Evolutionary conservation across 2,888 invertebrate species (phyloP).

Genomic region (Synanthedon tipuliformis): DNA sequence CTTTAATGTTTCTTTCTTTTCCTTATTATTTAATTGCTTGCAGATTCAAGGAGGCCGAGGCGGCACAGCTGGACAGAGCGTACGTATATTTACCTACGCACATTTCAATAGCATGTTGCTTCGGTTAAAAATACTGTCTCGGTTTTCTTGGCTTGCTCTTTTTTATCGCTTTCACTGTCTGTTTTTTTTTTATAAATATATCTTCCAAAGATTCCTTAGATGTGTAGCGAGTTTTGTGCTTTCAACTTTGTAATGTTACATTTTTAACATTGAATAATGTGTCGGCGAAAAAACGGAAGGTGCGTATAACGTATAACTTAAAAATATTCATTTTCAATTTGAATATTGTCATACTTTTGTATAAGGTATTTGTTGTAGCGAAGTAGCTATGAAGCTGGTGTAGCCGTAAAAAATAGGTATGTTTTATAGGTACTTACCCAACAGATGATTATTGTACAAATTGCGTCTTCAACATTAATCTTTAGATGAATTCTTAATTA

Average conservation of each 20-base stretch:
- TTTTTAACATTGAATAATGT: neutral
- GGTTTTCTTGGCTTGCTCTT: constrained; percentile 32
- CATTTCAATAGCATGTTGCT: constrained; percentile 35
- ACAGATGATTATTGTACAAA: no score
- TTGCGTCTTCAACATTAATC: no score
- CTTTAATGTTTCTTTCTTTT: constrained; percentile 58
- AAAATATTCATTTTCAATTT: neutral
- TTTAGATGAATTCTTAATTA: no score
- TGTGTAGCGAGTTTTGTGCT: constrained; percentile 1
- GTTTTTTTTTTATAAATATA: constrained; percentile 1
- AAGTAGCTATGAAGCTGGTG: no score
- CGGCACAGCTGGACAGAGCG: constrained; percentile 83
- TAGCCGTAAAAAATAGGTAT: no score
- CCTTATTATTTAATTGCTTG: constrained; percentile 73
- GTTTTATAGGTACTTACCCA: no score
- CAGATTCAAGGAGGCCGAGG: constrained; percentile 89
- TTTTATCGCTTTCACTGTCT: constrained; percentile 19
- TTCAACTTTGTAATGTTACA: neutral
- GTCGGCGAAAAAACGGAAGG: neutral
- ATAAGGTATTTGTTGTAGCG: no score
- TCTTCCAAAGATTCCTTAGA: neutral
- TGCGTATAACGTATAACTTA: neutral
- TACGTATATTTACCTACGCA: constrained; percentile 74
- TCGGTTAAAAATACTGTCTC: constrained; percentile 35
- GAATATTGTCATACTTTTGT: no score